Conservation (phyloP, 2,113 vertebrate genomes). For the Hemicordylus capensis region DNA sequence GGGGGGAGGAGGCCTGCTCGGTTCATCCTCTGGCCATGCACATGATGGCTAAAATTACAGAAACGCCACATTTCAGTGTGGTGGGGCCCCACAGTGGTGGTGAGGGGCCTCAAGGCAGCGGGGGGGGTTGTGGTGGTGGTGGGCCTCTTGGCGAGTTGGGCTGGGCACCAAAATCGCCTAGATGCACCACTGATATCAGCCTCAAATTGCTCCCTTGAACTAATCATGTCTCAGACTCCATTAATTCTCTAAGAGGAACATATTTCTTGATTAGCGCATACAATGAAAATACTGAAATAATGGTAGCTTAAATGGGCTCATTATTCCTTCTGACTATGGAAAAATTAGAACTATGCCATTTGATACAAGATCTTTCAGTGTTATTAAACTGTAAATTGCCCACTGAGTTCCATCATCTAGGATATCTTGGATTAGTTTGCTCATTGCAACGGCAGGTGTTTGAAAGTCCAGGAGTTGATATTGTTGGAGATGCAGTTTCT, state of each 20-base stretch:
- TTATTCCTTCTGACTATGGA: neutral
- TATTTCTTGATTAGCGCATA: neutral
- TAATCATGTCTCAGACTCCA: neutral
- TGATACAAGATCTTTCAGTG: neutral
- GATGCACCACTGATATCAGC: no score
- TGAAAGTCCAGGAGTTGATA: neutral
- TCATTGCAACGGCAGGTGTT: neutral
- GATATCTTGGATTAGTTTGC: neutral
- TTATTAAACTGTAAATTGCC: neutral
- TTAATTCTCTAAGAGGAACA: neutral
- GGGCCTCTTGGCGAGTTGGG: no score
- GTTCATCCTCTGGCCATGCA: no score
- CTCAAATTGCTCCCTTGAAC: neutral
- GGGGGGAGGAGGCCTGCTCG: no score
- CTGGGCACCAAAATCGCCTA: no score
- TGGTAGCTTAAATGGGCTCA: neutral
- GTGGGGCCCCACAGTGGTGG: no score
- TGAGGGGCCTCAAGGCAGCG: no score
- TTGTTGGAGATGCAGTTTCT: no score
- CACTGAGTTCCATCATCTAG: neutral
- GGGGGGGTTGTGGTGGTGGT: no score
- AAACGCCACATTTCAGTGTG: no score
- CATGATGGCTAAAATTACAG: no score
- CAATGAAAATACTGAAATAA: neutral
- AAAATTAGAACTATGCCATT: neutral